These are phyloP conservation scores for Sebastolobus alascanus DNA, from an alignment of 2,797 vertebrate genomes.

Conservation along the genomic window DNA sequence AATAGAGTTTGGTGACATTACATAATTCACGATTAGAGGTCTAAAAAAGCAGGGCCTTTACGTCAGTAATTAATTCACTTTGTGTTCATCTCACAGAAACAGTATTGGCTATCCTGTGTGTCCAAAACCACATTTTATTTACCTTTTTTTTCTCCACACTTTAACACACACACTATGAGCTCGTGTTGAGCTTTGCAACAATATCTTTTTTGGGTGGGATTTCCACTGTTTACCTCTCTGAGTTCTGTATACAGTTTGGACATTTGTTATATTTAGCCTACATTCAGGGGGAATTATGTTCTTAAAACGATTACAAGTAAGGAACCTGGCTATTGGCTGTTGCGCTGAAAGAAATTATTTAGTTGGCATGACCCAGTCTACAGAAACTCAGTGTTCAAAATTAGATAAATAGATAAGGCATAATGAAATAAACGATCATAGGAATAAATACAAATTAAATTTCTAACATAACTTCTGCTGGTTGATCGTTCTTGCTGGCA, in stretches of 20 bases:
- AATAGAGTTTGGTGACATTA: not conserved
- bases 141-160: too few relatives aligned
- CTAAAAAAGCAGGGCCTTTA: not conserved
- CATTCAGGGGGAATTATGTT: not conserved
- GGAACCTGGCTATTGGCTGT: not conserved
- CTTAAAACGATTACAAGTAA: slow-evolving; percentile 1
- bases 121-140: not conserved
- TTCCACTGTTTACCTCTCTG: not conserved
- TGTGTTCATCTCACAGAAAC: not conserved
- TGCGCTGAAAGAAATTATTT: not conserved
- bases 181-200: not conserved
- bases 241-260: not conserved
- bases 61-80: not conserved
- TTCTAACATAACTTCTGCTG: not conserved
- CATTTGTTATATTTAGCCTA: not conserved
- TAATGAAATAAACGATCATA: not conserved
- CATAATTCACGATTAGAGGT: not conserved
- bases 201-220: not conserved
- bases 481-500: not conserved
- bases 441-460: not conserved
- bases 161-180: not conserved
- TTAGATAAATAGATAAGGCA: not conserved
- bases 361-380: not conserved
- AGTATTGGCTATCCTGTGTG: not conserved
- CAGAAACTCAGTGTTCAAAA: not conserved